Conservation (phyloP, 2,797 vertebrate species). For the Emys orbicularis region DNA sequence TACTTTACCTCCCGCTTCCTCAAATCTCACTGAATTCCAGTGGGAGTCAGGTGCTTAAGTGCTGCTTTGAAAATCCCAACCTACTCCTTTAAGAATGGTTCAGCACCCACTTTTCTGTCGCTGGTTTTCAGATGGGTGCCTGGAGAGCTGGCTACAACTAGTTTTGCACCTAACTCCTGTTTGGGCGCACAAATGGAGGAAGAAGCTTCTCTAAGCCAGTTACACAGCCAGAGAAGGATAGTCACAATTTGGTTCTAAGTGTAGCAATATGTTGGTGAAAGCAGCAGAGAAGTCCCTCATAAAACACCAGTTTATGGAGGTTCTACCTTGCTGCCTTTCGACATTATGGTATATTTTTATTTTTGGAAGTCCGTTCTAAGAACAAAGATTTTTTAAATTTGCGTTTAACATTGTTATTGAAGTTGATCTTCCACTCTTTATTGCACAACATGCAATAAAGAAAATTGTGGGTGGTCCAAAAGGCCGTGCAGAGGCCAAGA, state of each 20-base stretch:
- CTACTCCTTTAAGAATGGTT: not conserved
- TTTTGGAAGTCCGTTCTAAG: not conserved
- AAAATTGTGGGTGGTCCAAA: slow-evolving; percentile 51
- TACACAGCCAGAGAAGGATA: not conserved
- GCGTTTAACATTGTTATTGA: fast-evolving
- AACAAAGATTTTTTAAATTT: not conserved
- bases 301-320: not conserved
- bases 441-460: not conserved
- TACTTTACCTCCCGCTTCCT: not conserved
- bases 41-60: not conserved
- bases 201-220: not conserved
- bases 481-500: slow-evolving; percentile 8
- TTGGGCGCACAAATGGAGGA: not conserved
- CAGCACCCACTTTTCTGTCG: not conserved
- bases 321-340: not conserved
- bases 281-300: not conserved
- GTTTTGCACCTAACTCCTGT: not conserved
- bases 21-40: fast-evolving
- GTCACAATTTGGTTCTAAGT: not conserved
- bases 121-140: not conserved
- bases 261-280: not conserved
- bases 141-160: not conserved
- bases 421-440: not conserved
- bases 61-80: not conserved
- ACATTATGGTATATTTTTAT: not conserved